Evolutionary conservation across 2,113 vertebrate species (phyloP).

Genomic region (Phoxinus phoxinus): DNA sequence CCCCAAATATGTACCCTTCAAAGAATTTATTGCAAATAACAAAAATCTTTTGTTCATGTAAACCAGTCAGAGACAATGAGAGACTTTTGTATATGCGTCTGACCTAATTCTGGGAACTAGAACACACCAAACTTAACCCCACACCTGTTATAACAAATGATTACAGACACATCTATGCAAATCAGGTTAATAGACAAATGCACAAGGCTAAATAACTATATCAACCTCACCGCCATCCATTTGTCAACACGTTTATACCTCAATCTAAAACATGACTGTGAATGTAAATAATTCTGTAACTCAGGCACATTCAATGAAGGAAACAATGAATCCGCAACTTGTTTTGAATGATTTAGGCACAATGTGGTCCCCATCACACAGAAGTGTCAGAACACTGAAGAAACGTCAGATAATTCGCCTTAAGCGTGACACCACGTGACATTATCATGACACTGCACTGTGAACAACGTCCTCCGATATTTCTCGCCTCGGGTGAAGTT

Average conservation of each 20-base stretch:
- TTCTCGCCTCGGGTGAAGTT: conserved; percentile 58
- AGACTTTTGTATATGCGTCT: conserved; percentile 24
- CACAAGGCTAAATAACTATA: not conserved
- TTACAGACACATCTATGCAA: not conserved
- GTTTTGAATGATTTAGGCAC: conserved; percentile 20
- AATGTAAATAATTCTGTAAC: not conserved
- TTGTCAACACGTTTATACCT: not conserved
- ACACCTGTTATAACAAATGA: not conserved
- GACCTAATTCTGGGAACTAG: conserved; percentile 28
- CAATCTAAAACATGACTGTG: not conserved
- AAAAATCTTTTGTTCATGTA: conserved; percentile 50
- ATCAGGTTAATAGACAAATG: not conserved
- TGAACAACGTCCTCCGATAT: conserved; percentile 29
- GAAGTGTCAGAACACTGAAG: conserved; percentile 14
- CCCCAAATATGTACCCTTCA: conserved; percentile 58
- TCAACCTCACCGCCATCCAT: not conserved
- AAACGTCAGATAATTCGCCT: conserved; percentile 25
- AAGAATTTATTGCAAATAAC: conserved; percentile 70
- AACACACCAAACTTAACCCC: not conserved
- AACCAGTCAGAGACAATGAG: conserved; percentile 30
- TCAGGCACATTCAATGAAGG: not conserved
- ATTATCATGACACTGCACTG: conserved; percentile 26
- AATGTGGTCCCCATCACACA: conserved; percentile 18
- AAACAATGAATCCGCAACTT: conserved; percentile 12
- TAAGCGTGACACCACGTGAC: conserved; percentile 37